These are phyloP conservation scores for Falco cherrug DNA, from an alignment of 2,797 vertebrate species.

Conservation along the genomic window DNA sequence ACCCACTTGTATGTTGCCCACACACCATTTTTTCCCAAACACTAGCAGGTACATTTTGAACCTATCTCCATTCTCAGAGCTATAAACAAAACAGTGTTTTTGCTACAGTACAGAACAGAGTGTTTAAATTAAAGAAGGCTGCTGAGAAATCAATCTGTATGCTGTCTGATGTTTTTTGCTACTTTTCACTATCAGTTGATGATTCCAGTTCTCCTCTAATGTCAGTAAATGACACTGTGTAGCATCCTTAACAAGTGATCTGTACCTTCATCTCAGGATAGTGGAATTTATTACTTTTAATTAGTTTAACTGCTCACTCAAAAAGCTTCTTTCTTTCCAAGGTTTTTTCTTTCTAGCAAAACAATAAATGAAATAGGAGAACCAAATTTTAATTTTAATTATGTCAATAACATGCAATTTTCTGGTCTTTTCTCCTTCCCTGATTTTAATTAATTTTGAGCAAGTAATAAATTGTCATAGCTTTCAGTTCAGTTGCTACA, in stretches of 20 bases:
- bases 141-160: slow-evolving; percentile 6
- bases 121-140: neutral
- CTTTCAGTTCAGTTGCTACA: neutral
- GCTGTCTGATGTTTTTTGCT: slow-evolving; percentile 1
- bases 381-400: slow-evolving; percentile 44
- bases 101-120: neutral
- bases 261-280: slow-evolving; percentile 2
- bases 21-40: neutral
- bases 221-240: neutral
- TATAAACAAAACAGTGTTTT: neutral
- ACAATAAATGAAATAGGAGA: slow-evolving; percentile 21
- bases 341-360: neutral
- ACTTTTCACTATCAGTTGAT: neutral
- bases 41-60: neutral
- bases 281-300: slow-evolving; percentile 41
- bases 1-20: neutral
- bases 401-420: slow-evolving; percentile 46
- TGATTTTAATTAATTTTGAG: slow-evolving; percentile 62
- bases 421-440: slow-evolving; percentile 32
- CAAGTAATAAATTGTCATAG: slow-evolving; percentile 47
- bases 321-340: neutral
- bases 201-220: neutral
- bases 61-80: neutral
- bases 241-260: slow-evolving; percentile 21
- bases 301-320: slow-evolving; percentile 23